Base-by-base conservation (phyloP, 1,140 invertebrate genomes). In the Drosophila baimaii region DNA sequence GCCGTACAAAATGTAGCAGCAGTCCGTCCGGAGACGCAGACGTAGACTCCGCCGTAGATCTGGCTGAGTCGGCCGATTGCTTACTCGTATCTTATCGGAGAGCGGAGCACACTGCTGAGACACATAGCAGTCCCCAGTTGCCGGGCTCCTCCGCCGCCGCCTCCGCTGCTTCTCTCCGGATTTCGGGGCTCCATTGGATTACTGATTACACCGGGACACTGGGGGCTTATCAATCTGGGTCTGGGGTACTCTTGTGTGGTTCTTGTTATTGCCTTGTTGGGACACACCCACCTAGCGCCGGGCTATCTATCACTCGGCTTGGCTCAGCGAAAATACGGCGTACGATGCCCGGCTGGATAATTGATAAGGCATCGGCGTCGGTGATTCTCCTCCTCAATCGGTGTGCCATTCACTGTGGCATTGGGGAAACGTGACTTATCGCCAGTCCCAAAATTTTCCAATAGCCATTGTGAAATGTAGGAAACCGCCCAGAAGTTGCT, bases 201-300 rank as follows among this genome's bases (percentile, higher is more conserved):
- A 61, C 56, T 77, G 73, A 76, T 66, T 68, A 54, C 54, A 61
- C 33, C 13, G 31, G 49, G 49, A 52, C 33, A 27, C 10, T 51
- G 46, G 23, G 23, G 46, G 73, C 72, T 76, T 76, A 76, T 76
- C 73, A 76, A 76, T 76, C 54, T 76, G 73, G 73, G 73, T 76
- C 73, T 74, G 73, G 44, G 46, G 10, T 23, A 55, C 62, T 51
- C 49, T 52, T 15, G 49, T 33, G 46, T 76, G 31, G 33, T 75
- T 73, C 37, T 63, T 75, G 70, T 51, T 55, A 63, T 55, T 52
- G 31, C 19, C 37, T 43, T 57, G 37, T 51, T 46, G 31, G 37
- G 74, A 54, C 74, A 77, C 64, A 77, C 71, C 70, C 71, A 73
- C 70, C 71, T 74, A 47, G 17, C 37, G 59, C 25, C 35, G 25